phyloP scores from a whole-genome alignment of 1,140 invertebrate genomes.

The Bombus pascuorum region DNA sequence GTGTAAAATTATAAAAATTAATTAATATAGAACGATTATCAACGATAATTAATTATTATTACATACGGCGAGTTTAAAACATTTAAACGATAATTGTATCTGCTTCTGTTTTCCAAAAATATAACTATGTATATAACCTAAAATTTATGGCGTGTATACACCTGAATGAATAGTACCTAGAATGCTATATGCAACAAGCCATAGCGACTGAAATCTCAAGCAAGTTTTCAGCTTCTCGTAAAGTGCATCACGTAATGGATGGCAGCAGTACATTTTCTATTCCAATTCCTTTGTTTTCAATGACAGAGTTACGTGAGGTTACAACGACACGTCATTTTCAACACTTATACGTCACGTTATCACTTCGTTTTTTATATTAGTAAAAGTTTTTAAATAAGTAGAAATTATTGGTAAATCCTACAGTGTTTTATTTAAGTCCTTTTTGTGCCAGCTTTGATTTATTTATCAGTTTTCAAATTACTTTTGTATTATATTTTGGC shows the following conservation, averaged over 20 bases:
- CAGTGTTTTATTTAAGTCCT: no score
- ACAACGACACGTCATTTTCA: not conserved
- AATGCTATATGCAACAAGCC: not conserved
- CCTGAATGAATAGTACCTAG: not conserved
- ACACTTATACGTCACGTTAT: no score
- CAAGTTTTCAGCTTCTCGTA: not conserved
- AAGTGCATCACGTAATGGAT: constrained; percentile 2
- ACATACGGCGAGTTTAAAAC: not conserved
- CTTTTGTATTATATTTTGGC: no score
- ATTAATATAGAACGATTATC: not conserved
- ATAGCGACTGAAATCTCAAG: constrained; percentile 2
- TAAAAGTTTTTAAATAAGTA: no score
- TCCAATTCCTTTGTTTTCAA: not conserved
- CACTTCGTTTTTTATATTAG: not conserved
- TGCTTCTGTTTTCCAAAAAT: not conserved
- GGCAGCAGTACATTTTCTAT: not conserved
- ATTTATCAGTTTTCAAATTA: no score
- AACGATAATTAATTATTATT: not conserved
- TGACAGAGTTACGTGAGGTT: not conserved
- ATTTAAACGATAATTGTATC: not conserved
- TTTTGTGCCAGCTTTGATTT: no score
- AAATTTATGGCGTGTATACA: not conserved
- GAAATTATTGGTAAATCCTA: no score
- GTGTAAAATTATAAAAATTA: not conserved
- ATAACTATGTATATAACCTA: not conserved